These are phyloP conservation scores for Drosophila biarmipes DNA, from an alignment of 1,140 invertebrate species.

Conservation along the genomic window DNA sequence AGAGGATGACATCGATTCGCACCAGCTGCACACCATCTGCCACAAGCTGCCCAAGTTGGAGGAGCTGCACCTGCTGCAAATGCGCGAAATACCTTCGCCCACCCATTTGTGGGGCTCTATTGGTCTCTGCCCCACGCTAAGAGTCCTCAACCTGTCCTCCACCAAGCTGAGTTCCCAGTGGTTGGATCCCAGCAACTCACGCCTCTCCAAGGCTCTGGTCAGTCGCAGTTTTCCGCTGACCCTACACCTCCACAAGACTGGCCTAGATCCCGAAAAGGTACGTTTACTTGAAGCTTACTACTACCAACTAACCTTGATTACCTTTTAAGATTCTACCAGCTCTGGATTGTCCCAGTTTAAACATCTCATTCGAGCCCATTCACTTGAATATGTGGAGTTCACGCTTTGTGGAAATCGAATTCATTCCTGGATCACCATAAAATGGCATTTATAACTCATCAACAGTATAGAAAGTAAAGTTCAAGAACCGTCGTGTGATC, in stretches of 20 bases:
- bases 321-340: not conserved
- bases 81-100: conserved; percentile 46
- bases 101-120: conserved; percentile 46
- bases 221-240: conserved; percentile 15
- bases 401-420: conserved; percentile 55
- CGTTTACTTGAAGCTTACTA: not conserved
- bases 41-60: conserved; percentile 29
- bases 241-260: conserved; percentile 32
- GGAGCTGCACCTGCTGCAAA: conserved; percentile 54
- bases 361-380: conserved; percentile 38
- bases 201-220: conserved; percentile 3
- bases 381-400: conserved; percentile 43
- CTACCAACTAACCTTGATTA: not conserved
- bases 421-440: conserved; percentile 3
- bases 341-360: conserved; percentile 33
- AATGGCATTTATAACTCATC: not conserved
- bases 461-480: too few relatives aligned
- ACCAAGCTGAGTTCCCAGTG: conserved; percentile 13
- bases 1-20: conserved; percentile 58
- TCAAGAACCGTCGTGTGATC: too few relatives aligned
- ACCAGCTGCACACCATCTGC: conserved; percentile 31
- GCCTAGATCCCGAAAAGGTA: conserved; percentile 4
- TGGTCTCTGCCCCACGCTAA: conserved; percentile 3
- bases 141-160: conserved; percentile 41
- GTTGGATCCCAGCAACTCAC: not conserved